phyloP scores from a whole-genome alignment of 2,888 invertebrate genomes.

The Nesidiocoris tenuis region DNA sequence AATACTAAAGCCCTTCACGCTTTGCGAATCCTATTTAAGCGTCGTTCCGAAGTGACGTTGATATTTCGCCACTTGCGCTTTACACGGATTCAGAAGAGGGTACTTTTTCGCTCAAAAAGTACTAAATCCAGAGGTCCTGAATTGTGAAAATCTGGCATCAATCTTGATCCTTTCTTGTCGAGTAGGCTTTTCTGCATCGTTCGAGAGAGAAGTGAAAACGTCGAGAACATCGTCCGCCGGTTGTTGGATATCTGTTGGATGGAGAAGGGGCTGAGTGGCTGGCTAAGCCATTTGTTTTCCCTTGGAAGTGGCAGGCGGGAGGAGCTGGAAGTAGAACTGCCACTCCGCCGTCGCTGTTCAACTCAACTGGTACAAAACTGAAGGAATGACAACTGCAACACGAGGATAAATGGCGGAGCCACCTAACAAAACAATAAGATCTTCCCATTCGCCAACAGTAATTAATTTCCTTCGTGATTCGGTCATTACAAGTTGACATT shows the following conservation, averaged over 20 bases:
- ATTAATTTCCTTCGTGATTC: conserved; percentile 31
- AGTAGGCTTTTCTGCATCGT: not conserved
- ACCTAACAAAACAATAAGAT: conserved; percentile 32
- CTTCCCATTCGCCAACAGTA: conserved; percentile 1
- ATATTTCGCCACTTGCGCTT: not conserved
- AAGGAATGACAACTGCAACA: conserved; percentile 11
- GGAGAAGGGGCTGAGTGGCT: too few species aligned
- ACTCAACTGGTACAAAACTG: not conserved
- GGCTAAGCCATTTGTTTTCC: not conserved
- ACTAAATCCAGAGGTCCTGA: not conserved
- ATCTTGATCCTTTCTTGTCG: not conserved
- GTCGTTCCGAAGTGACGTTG: not conserved
- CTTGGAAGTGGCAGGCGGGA: not conserved
- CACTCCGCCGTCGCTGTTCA: not conserved
- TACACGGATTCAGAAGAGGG: not conserved
- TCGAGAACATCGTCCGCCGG: not conserved
- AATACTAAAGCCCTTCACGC: not conserved
- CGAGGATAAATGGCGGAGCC: conserved; percentile 26
- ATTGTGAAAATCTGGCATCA: not conserved
- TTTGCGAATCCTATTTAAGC: not conserved
- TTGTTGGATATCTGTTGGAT: not conserved
- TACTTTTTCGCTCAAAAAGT: not conserved
- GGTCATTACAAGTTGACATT: conserved; percentile 24
- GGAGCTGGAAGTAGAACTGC: not conserved
- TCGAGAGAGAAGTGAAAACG: not conserved